Percentiles rank a stretch among this genome's conserved stretches.
Evolutionary conservation across 2,888 invertebrate genomes (phyloP).

Genomic region (Stomorhina lunata): DNA sequence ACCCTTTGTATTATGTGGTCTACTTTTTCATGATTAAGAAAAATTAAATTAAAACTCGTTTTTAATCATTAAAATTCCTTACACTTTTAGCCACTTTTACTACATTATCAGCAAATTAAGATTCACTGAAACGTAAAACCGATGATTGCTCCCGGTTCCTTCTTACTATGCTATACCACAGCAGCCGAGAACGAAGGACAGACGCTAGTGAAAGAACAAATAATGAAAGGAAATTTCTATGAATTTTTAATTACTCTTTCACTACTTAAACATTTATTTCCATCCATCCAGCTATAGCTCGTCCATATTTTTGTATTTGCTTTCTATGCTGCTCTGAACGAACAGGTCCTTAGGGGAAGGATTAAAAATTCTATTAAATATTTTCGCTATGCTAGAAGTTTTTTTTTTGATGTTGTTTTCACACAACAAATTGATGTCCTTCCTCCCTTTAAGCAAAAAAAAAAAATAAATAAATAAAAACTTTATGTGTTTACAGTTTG

Average conservation of each 20-base stretch:
- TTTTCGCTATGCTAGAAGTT: conserved; percentile 15
- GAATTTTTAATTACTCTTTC: conserved; percentile 23
- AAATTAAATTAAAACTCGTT: not conserved
- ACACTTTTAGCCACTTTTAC: not conserved
- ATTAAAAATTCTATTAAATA: conserved; percentile 40
- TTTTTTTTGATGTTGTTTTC: not conserved
- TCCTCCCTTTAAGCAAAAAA: no score
- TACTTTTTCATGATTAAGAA: not conserved
- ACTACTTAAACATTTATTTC: not conserved
- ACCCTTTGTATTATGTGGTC: no score
- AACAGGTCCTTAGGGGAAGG: conserved; percentile 10
- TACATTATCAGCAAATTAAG: not conserved
- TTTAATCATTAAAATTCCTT: not conserved
- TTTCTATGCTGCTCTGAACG: not conserved
- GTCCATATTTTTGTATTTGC: not conserved
- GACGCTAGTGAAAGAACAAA: not conserved
- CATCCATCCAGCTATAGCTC: no score
- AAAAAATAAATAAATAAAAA: no score
- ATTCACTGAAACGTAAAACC: not conserved
- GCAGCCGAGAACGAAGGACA: no score
- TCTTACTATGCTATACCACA: no score
- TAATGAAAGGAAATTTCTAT: not conserved
- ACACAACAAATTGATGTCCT: not conserved
- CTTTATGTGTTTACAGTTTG: not conserved
- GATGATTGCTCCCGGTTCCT: no score